Percentiles rank a stretch among this genome's conserved stretches.
Conservation (phyloP, 2,797 vertebrate genomes). For the Eidolon dupreanum region DNA sequence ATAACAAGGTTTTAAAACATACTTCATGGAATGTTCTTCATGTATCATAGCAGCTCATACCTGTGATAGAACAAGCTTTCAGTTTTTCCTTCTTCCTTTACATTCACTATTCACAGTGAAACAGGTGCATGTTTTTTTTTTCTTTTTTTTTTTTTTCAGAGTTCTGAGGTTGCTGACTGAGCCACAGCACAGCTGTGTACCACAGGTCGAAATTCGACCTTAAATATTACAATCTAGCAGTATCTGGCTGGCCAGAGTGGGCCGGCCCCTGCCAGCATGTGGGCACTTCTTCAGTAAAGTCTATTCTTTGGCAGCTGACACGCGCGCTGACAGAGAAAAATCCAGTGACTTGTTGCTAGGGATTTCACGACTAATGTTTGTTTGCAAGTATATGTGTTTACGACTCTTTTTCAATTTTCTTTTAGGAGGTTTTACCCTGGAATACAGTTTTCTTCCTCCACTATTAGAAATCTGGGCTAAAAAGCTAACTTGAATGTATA, state of each 20-base stretch:
- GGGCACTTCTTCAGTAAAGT: slow-evolving; percentile 94
- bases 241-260: slow-evolving; percentile 88
- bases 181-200: slow-evolving; percentile 95
- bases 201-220: slow-evolving; percentile 91
- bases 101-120: slow-evolving; percentile 98
- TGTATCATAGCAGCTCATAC: slow-evolving; percentile 93
- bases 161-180: slow-evolving; percentile 92
- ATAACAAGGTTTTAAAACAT: slow-evolving; percentile 97
- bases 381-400: slow-evolving; percentile 84
- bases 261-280: slow-evolving; percentile 92
- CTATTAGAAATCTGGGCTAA: slow-evolving; percentile 84
- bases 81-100: slow-evolving; percentile 89
- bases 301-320: slow-evolving; percentile 97
- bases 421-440: slow-evolving; percentile 80
- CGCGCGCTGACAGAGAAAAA: slow-evolving; percentile 93
- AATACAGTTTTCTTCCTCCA: slow-evolving; percentile 74
- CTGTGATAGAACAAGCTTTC: slow-evolving; percentile 92
- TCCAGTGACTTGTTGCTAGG: slow-evolving; percentile 93
- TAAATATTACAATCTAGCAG: slow-evolving; percentile 93
- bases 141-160: slow-evolving; percentile 80
- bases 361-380: slow-evolving; percentile 90
- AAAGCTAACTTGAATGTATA: slow-evolving; percentile 86
- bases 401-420: slow-evolving; percentile 75
- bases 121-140: slow-evolving; percentile 91
- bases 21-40: slow-evolving; percentile 97